Percentiles rank a stretch among this genome's conserved stretches.
phyloP scores from a whole-genome alignment of 2,113 vertebrate genomes.

The Sphaerodactylus townsendi region DNA sequence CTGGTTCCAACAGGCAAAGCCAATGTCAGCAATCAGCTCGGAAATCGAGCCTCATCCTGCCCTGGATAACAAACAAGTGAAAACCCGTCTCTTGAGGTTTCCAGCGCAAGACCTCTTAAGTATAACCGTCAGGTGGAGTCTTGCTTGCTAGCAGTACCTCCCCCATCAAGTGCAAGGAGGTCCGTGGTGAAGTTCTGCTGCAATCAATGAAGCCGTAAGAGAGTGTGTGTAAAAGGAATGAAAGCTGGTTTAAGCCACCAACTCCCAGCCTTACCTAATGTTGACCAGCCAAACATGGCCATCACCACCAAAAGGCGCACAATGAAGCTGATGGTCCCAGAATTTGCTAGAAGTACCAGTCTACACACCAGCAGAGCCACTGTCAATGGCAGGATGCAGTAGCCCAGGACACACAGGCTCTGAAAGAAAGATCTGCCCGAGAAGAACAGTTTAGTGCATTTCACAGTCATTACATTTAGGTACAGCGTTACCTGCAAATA shows the following conservation, averaged over 20 bases:
- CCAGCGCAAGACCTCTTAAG: no score
- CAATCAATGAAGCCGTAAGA: not conserved
- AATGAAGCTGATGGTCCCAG: conserved; percentile 76
- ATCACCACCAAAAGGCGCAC: conserved; percentile 84
- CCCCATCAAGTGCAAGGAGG: no score
- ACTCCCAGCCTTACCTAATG: conserved; percentile 77
- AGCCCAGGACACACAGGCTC: conserved; percentile 95
- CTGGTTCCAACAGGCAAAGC: not conserved
- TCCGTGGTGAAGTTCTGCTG: no score
- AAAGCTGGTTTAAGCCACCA: not conserved
- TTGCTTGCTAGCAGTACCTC: no score
- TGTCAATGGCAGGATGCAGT: conserved; percentile 92
- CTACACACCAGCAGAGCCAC: conserved; percentile 90
- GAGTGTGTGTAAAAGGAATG: no score
- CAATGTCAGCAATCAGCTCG: not conserved
- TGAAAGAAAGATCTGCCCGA: conserved; percentile 91
- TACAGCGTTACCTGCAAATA: not conserved
- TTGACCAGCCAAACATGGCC: conserved; percentile 91
- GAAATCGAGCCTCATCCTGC: not conserved
- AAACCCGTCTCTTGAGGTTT: no score
- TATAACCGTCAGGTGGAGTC: no score
- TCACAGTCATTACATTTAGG: not conserved
- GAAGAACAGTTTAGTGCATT: not conserved
- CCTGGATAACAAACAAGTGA: not conserved
- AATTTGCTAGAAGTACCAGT: conserved; percentile 76